Base-by-base conservation (phyloP, 2,797 vertebrate genomes). In the Steatocranus sp. region DNA sequence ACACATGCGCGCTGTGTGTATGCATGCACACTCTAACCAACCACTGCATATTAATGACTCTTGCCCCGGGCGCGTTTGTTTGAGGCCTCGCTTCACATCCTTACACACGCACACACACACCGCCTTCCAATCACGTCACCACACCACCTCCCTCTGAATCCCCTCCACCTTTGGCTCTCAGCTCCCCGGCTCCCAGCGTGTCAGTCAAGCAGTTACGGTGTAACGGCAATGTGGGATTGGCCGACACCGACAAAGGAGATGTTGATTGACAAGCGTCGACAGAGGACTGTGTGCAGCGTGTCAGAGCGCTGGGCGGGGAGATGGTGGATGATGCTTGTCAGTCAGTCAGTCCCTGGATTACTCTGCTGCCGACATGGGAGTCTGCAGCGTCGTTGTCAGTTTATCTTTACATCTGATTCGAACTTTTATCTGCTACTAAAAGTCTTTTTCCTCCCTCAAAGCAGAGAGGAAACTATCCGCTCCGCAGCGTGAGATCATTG, bases 1-100 rank as follows among this genome's bases (percentile, higher is more conserved):
- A 61, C 38, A 70, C 75, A 51, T 38, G 38, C 61, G 23, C 11
- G 43, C 34, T 38, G n/a, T 66, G 38, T 66, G 25, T 46, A 46
- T 38, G 30, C 43, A 50, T 7, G 27, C 73, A 70, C 84, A 79
- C 87, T 41, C 81, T 74, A 76, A 11, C 66, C 78, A 88, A 79
- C 86, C 23, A 5, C 86, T 86, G 88, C 87, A 92, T 93, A 83
- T 85, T 91, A 92, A 92, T 90, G 85, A 86, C 86, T 89, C 82
- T 81, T 75, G 84, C 86, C 90, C 85, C 81, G 83, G 86, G 86
- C 63, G 18, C 56, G 4, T 88, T 90, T 91, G 82, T 91, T 87
- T 85, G 78, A 88, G 85, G 70, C 87, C 80, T 86, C 2, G 11
- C 43, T 83, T 84, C 80, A 79, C 86, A 83, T 78, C 73, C 75